Base-by-base conservation (phyloP, 1,140 invertebrate species). In the Limonius californicus region DNA sequence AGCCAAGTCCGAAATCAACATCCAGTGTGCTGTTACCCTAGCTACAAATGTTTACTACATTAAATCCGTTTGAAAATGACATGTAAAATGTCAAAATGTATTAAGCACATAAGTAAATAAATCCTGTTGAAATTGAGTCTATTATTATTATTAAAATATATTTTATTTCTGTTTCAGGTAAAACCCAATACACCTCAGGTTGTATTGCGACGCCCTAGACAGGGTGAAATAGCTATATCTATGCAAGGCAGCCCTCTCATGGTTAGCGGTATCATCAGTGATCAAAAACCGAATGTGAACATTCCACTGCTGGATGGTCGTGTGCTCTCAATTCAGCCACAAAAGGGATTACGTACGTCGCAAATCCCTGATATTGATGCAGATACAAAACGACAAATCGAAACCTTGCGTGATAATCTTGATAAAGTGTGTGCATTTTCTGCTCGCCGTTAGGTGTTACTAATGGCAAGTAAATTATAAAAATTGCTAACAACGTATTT, bases 231-330 rank as follows among this genome's bases (percentile, higher is more conserved):
- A 76, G 85, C 85, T 11, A 76, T 87, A 15, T 87, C 85, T 47
- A 82, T 87, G 79, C 79, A 82, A 18, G 85, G 85, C n/a, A 87
- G 85, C 60, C 86, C 85, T 0, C 74, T 87, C 6, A 74, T 86
- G 68, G 83, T 85, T 2, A 81, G 82, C 35, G 45, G 15, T 23
- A 47, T 63, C 50, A 65, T 71, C 53, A 70, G 73, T 16, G 80
- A 84, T 27, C 76, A 78, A 12, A 80, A 76, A 60, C 83, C 84
- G 0, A 86, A 85, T 71, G 81, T 86, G 63, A 86, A 84, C 73
- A 85, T 87, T 19, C 80, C 85, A 1, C 71, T 87, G 0, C 61
- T 74, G 4, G 81, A 87, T 67, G 86, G 85, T 15, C 81, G 81
- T 19, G 76, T 86, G 63, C 73, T 87, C n/a, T 85, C 85, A 0